Base-by-base conservation (phyloP, 2,113 vertebrate species). In the Lynx canadensis region DNA sequence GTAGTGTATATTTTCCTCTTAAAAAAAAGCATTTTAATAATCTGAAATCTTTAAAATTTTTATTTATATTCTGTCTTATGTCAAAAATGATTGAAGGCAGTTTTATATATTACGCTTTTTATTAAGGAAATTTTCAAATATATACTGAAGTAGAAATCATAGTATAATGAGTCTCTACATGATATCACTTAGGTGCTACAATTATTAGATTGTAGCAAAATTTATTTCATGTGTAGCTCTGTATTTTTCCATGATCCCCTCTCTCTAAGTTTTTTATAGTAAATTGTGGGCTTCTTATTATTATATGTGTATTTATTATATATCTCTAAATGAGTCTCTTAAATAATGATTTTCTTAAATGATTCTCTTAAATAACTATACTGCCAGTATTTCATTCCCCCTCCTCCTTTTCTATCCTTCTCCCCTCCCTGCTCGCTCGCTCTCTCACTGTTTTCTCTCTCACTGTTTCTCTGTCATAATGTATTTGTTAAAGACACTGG, bases 201-300 rank as follows among this genome's bases (percentile, higher is more conserved):
- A 21, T 68, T 79, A 50, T 74, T 60, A 80, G 36, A n/a, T 81
- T 21, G 36, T 60, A 86, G 65, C 38, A 83, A 86, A 41, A 76
- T 97, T 93, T 79, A 91, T 91, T 92, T 95, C n/a, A 69, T 55
- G 50, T 82, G 4, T 66, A 93, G 21, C 29, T 63, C 6, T 69
- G 1, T 78, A 29, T 52, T 55, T 65, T 91, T 73, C 36, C 23
- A 23, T 50, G 52, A 48, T 7, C 15, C 19, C 12, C 6, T 78
- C 16, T 60, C 23, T 18, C 19, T 21, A 83, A 50, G 1, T 45
- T 91, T 92, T 93, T 86, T 38, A 71, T 3, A 78, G 4, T 82
- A 78, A 71, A 91, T 78, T 78, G 9, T 83, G 36, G 14, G 31
- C 1, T 21, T 57, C 5, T 27, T 68, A 78, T 81, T 85, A 89